Conservation (phyloP, 30 jellyfish, hydroid and myxozoan genomes). For the Hydractinia symbiolongicarpus region DNA sequence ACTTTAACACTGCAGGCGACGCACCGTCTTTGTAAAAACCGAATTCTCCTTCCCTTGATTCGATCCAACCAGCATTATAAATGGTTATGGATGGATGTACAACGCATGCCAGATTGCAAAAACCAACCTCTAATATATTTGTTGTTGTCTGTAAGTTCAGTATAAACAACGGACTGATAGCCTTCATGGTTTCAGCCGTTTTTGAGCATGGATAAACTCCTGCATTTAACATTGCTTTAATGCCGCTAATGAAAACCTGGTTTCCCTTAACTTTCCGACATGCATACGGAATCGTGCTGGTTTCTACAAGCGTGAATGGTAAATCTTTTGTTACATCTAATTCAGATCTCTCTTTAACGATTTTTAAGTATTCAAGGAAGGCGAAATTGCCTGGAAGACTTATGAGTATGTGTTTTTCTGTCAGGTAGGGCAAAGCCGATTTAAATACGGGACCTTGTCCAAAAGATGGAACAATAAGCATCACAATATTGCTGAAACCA, state of each 20-base stretch:
- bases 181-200: neutral
- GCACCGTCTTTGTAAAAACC: constrained; percentile 9
- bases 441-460: constrained; percentile 7
- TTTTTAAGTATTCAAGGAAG: neutral
- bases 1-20: neutral
- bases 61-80: constrained; percentile 22
- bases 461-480: constrained; percentile 15
- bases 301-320: constrained; percentile 18
- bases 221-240: neutral
- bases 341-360: neutral
- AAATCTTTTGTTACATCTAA: neutral
- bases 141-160: neutral
- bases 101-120: neutral
- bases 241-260: constrained; percentile 11
- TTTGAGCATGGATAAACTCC: constrained; percentile 11
- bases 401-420: constrained; percentile 3
- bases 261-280: constrained; percentile 11
- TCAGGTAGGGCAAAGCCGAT: neutral
- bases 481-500: neutral
- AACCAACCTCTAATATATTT: constrained; percentile 11
- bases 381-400: constrained; percentile 24
- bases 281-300: constrained; percentile 19
- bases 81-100: constrained; percentile 1
- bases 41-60: constrained; percentile 9
- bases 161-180: neutral